phyloP scores from a whole-genome alignment of 2,888 invertebrate species.

The Eristalis tenax region DNA sequence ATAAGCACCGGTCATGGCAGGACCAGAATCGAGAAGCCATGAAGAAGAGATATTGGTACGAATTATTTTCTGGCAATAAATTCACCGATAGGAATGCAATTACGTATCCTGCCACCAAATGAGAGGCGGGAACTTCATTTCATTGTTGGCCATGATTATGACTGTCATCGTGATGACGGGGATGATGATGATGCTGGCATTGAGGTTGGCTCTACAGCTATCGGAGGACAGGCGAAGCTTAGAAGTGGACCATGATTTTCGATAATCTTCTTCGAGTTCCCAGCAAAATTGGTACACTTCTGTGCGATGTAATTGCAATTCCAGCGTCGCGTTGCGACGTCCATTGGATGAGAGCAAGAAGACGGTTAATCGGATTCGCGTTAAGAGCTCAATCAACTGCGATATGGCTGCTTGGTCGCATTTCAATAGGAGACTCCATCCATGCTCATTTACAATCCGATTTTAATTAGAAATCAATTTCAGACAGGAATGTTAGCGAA shows the following conservation, averaged over 20 bases:
- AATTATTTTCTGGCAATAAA: slow-evolving; percentile 72
- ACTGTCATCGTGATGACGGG: slow-evolving; percentile 16
- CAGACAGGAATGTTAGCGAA: not conserved
- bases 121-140: slow-evolving; percentile 58
- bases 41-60: slow-evolving; percentile 69
- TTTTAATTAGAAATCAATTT: slow-evolving; percentile 25
- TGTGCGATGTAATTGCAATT: slow-evolving; percentile 37
- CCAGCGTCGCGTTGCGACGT: not conserved
- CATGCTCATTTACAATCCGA: not conserved
- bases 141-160: slow-evolving; percentile 52
- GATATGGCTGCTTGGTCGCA: slow-evolving; percentile 21
- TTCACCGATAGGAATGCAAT: slow-evolving; percentile 71
- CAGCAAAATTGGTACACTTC: slow-evolving; percentile 47
- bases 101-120: slow-evolving; percentile 66
- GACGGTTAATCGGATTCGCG: slow-evolving; percentile 42
- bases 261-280: slow-evolving; percentile 24
- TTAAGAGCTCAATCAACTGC: slow-evolving; percentile 43
- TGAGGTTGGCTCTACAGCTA: not conserved
- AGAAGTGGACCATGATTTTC: slow-evolving; percentile 29
- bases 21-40: slow-evolving; percentile 26
- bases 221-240: not conserved
- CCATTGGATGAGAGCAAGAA: not conserved
- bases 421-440: slow-evolving; percentile 12
- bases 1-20: slow-evolving; percentile 39
- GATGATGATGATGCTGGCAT: slow-evolving; percentile 1